Base-by-base conservation (phyloP, 2,888 invertebrate species). In the Conchocele bisecta region DNA sequence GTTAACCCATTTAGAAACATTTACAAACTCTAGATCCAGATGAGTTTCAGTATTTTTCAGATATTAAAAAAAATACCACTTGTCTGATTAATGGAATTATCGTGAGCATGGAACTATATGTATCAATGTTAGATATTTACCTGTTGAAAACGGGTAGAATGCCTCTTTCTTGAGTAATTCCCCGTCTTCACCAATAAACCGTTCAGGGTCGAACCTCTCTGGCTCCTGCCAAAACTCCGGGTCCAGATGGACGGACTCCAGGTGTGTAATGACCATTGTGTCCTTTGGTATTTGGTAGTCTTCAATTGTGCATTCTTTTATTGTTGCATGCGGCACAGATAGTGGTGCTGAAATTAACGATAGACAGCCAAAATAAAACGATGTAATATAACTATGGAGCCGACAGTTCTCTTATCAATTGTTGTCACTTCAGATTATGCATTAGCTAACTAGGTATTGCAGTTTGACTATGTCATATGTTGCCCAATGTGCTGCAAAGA, bases 271-370 rank as follows among this genome's bases (percentile, higher is more conserved):
- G 13, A 79, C 72, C 78, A 75, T 72, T 0, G 75, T 72, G 28
- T 75, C 61, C 33, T 64, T 68, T 0, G 78, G 78, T 3, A 78
- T 59, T 17, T 20, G 51, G 51, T 53, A 78, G 0, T 53, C 69
- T 13, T 69, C 64, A 20, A 75, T 63, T 24, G 20, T 50, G 24
- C 64, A 65, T 24, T 75, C 74, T n/a, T 65, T 63, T n/a, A 37
- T 28, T 7, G 75, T 69, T 3, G 78, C 78, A 24, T 75, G 78
- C 3, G 78, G 78, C 2, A 75, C 74, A 2, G 73, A 67, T 13
- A 78, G 44, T 7, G 73, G 75, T 31, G 76, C 75, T 75, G 44
- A n/a, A n/a, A n/a, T n/a, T n/a, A n/a, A n/a, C n/a, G n/a, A n/a
- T n/a, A n/a, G n/a, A n/a, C n/a, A n/a, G n/a, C n/a, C n/a, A n/a